Percentiles rank a stretch among this genome's conserved stretches.
These are phyloP conservation scores for Motacilla tschutschensis DNA, from an alignment of 2,113 vertebrate species.

Conservation along the genomic window DNA sequence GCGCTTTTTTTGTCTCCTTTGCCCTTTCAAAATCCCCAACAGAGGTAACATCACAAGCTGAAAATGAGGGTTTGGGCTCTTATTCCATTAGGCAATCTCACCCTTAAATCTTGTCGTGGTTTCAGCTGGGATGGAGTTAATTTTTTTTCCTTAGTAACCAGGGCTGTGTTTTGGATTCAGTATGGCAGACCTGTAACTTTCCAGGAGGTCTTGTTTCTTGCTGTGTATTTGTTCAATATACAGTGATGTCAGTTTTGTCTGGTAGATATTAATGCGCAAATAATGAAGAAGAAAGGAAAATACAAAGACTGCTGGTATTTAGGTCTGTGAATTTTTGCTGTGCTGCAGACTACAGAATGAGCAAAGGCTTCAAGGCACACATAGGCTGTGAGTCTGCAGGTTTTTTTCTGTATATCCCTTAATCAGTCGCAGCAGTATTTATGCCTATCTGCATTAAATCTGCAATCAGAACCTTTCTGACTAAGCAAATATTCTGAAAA, in stretches of 20 bases:
- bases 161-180: background rate
- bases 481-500: background rate
- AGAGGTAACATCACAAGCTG: background rate
- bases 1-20: background rate
- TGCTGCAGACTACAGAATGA: background rate
- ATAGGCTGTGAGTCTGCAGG: background rate
- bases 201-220: background rate
- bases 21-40: background rate
- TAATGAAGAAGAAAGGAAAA: background rate
- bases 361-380: background rate
- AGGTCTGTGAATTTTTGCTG: background rate
- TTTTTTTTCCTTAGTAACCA: background rate
- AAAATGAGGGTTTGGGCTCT: background rate
- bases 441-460: constrained; percentile 9
- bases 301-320: background rate
- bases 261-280: background rate
- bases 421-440: background rate
- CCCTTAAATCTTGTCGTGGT: background rate
- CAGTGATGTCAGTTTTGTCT: background rate
- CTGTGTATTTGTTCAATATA: background rate
- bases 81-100: background rate
- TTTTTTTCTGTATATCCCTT: background rate
- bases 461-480: constrained; percentile 31
- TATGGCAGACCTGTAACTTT: background rate
- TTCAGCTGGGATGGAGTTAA: background rate